Evolutionary conservation across 2,888 invertebrate genomes (phyloP).

Genomic region (Strigamia transsilvanica): DNA sequence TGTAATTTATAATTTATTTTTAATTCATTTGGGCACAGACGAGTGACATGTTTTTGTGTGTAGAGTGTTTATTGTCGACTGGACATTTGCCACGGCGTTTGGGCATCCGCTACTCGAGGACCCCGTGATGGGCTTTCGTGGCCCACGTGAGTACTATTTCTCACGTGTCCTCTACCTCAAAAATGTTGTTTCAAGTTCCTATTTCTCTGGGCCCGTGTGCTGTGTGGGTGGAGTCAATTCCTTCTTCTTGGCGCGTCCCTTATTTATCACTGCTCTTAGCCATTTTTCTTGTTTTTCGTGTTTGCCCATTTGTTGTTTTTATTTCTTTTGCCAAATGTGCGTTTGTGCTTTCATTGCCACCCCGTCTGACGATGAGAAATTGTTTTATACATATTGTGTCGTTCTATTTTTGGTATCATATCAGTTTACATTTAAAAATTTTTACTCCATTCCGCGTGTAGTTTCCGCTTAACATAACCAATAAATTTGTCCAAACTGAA

Average conservation of each 20-base stretch:
- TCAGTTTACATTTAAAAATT: constrained; percentile 52
- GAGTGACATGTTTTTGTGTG: constrained; percentile 26
- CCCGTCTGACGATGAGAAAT: constrained; percentile 50
- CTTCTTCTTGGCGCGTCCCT: constrained; percentile 26
- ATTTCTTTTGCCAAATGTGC: constrained; percentile 16
- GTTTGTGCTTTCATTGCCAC: constrained; percentile 30
- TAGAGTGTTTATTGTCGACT: constrained; percentile 18
- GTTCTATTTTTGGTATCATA: constrained; percentile 55
- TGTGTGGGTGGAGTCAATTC: constrained; percentile 30
- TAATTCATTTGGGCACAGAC: constrained; percentile 29
- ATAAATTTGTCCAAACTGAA: constrained; percentile 54
- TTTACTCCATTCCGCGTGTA: constrained; percentile 55
- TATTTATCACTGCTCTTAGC: constrained; percentile 30
- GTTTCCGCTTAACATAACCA: constrained; percentile 54
- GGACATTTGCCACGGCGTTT: constrained; percentile 30
- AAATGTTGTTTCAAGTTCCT: constrained; percentile 30
- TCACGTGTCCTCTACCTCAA: constrained; percentile 30
- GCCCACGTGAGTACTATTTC: constrained; percentile 21
- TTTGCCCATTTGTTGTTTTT: constrained; percentile 11
- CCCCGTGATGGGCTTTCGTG: constrained; percentile 30
- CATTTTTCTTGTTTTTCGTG: constrained; percentile 13
- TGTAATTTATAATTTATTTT: constrained; percentile 26
- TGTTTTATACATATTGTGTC: constrained; percentile 56
- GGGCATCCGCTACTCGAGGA: constrained; percentile 26
- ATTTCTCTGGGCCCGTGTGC: constrained; percentile 30